These are phyloP conservation scores for Heteronetta atricapilla DNA, from an alignment of 2,113 vertebrate species.

Conservation along the genomic window DNA sequence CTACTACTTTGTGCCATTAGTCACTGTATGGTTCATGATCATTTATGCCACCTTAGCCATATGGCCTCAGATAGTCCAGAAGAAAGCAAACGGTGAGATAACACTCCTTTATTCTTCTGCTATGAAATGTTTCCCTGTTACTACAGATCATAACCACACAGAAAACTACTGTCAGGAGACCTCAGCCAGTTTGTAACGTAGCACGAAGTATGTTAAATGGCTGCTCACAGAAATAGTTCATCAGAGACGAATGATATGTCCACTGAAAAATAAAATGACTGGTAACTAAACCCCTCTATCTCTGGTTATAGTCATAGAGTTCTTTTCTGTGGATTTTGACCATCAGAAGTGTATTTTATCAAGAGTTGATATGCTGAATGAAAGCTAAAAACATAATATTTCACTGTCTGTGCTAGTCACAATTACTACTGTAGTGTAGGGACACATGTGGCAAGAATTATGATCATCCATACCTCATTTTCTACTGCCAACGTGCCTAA, in stretches of 20 bases:
- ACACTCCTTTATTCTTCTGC: neutral
- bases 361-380: neutral
- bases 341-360: neutral
- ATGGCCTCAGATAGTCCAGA: slow-evolving; percentile 96
- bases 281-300: neutral
- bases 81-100: slow-evolving; percentile 88
- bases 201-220: neutral
- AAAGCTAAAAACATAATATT: neutral
- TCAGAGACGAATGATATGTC: neutral
- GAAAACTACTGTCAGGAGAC: neutral
- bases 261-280: neutral
- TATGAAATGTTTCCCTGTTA: neutral
- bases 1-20: slow-evolving; percentile 98
- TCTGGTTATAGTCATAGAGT: neutral
- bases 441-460: fast-evolving
- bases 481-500: neutral
- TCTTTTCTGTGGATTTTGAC: neutral
- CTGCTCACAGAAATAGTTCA: neutral
- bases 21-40: slow-evolving; percentile 95
- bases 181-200: neutral
- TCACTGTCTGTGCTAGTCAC: fast-evolving
- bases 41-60: slow-evolving; percentile 90
- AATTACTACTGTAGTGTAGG: fast-evolving
- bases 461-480: fast-evolving
- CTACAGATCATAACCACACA: neutral